Conservation (phyloP, 2,888 invertebrate species). For the Eucera pruinosa region DNA sequence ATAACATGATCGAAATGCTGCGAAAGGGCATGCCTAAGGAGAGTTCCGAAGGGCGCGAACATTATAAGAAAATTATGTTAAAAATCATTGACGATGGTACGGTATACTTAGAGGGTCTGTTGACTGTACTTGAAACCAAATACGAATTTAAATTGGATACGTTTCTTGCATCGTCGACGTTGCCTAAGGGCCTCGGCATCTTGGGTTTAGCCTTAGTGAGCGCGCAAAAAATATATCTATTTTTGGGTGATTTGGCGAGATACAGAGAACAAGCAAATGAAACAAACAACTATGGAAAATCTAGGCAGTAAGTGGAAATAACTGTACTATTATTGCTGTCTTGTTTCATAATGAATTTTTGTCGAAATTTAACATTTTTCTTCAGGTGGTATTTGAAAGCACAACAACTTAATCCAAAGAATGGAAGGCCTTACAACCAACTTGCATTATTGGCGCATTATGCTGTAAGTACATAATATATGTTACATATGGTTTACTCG, state of each 20-base stretch:
- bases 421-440: slow-evolving; percentile 97
- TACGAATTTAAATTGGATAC: slow-evolving; percentile 90
- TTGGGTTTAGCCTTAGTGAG: slow-evolving; percentile 92
- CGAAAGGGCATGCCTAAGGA: slow-evolving; percentile 88
- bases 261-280: slow-evolving; percentile 95
- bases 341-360: no score
- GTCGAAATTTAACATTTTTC: slow-evolving; percentile 2
- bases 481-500: no score
- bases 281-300: slow-evolving; percentile 91
- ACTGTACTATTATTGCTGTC: slow-evolving; percentile 3
- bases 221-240: slow-evolving; percentile 94
- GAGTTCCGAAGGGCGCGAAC: slow-evolving; percentile 87
- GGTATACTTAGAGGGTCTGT: slow-evolving; percentile 90
- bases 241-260: slow-evolving; percentile 95
- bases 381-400: slow-evolving; percentile 95
- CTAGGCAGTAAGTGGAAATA: slow-evolving; percentile 87
- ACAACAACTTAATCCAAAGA: slow-evolving; percentile 96
- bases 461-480: slow-evolving; percentile 87
- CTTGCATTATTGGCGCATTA: slow-evolving; percentile 95
- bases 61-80: slow-evolving; percentile 88
- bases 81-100: slow-evolving; percentile 92
- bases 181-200: slow-evolving; percentile 88
- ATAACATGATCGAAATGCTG: slow-evolving; percentile 93
- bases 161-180: slow-evolving; percentile 85
- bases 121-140: slow-evolving; percentile 90